Evolutionary conservation across 2,797 vertebrate species (phyloP), one percentile per base, ranked within the genome.

Genomic region (Gouania willdenowi): DNA sequence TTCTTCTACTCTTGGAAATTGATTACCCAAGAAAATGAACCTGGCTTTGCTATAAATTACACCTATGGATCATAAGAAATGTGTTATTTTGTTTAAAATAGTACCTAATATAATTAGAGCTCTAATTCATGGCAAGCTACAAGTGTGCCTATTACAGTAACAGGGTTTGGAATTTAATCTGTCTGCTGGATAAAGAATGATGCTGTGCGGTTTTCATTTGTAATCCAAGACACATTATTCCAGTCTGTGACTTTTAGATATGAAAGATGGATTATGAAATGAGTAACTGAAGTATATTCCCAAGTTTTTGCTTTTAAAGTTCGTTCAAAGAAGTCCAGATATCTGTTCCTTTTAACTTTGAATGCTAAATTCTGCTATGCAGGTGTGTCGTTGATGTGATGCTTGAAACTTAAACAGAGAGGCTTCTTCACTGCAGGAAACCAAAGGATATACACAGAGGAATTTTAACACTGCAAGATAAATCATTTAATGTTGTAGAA

Each of bases 11-110:
- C 87, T 79, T 80, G 86, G 75, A 94, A 97, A 98, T 94, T 91
- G 92, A 99, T 98, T 93, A 92, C 92, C 92, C 88, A 86, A 83
- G 89, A 94, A 93, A 96, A 94, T 87, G 92, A 93, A 95, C 75
- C 79, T 96, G 95, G 91, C 95, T 96, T 93, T 87, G 86, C 93
- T 94, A 94, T 97, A 95, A 98, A 98, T 98, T 97, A 93, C 85
- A 85, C 92, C 94, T 89, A 87, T 92, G 93, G 93, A 94, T 97
- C 92, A 88, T 89, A 92, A 94, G 89, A 89, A 93, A 92, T 92
- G 89, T 92, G 90, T 94, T 95, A 93, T 91, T 95, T 95, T 93
- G 90, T 94, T 94, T 93, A 93, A 96, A 98, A 94, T 92, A 93
- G 88, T 93, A 91, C 87, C 89, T 96, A 95, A 98, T 95, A 89